phyloP scores from a whole-genome alignment of 2,113 vertebrate genomes.

The Parus major region DNA sequence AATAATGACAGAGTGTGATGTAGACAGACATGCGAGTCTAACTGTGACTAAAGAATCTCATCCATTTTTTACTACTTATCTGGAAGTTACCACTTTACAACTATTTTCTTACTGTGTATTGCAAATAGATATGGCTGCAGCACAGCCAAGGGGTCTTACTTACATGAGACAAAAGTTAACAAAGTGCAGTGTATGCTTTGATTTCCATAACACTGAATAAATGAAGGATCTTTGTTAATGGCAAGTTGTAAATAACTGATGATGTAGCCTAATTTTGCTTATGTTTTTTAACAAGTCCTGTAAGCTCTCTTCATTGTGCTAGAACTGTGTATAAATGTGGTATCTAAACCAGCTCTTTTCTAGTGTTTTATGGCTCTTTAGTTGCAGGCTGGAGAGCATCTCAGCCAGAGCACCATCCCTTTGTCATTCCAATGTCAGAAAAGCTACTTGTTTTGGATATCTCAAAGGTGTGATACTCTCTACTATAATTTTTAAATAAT shows the following conservation, averaged over 20 bases:
- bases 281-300: not conserved
- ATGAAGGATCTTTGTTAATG: not conserved
- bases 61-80: not conserved
- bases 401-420: not conserved
- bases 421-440: constrained; percentile 31
- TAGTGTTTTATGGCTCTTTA: constrained; percentile 29
- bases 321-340: not conserved
- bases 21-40: not conserved
- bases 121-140: not conserved
- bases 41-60: not conserved
- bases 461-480: constrained; percentile 1
- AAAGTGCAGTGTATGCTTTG: not conserved
- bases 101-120: not conserved
- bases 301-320: not conserved
- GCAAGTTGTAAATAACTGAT: not conserved
- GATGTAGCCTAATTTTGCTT: not conserved
- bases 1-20: not conserved
- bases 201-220: not conserved
- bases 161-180: not conserved
- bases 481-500: constrained; percentile 17
- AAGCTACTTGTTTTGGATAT: not conserved
- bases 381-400: not conserved
- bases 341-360: not conserved
- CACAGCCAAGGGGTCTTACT: not conserved
- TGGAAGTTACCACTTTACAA: not conserved